A percentile compares a stretch with the other conserved stretches of the same genome.
phyloP scores from a whole-genome alignment of 2,888 invertebrate species.

The Rapana venosa region DNA sequence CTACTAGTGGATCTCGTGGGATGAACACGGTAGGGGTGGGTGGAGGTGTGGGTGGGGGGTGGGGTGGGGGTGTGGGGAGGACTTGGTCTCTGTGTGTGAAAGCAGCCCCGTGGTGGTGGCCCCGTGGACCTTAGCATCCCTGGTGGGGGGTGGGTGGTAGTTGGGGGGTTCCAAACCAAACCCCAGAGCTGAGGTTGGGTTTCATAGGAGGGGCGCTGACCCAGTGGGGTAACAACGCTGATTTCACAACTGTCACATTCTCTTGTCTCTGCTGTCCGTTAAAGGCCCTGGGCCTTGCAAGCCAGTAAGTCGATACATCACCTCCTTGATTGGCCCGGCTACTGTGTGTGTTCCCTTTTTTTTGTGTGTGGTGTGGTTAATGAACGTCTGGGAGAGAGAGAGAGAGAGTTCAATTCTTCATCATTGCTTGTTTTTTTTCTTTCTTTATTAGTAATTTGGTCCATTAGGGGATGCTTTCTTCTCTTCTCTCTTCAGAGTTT shows the following conservation, averaged over 20 bases:
- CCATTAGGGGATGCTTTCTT: no score
- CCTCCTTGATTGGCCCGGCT: neutral
- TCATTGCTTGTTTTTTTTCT: no score
- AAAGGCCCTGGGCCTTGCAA: neutral
- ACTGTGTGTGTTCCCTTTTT: no score
- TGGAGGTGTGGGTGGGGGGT: neutral
- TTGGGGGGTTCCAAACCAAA: neutral
- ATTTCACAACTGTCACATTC: conserved; percentile 42
- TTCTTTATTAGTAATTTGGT: no score
- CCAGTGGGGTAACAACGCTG: conserved; percentile 38
- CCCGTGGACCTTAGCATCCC: neutral
- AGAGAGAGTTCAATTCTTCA: no score
- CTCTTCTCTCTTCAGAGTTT: no score
- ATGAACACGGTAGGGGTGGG: neutral
- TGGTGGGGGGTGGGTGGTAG: neutral
- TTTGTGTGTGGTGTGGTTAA: no score
- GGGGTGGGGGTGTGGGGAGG: neutral
- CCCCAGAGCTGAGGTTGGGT: conserved; percentile 29
- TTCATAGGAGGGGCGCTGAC: neutral
- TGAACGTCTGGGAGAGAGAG: no score
- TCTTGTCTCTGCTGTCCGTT: conserved; percentile 38
- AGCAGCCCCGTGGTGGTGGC: neutral
- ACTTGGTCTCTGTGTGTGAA: neutral
- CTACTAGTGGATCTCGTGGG: neutral
- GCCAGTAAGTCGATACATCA: conserved; percentile 33